phyloP scores from a whole-genome alignment of 2,888 invertebrate genomes.

The Hesperia comma region DNA sequence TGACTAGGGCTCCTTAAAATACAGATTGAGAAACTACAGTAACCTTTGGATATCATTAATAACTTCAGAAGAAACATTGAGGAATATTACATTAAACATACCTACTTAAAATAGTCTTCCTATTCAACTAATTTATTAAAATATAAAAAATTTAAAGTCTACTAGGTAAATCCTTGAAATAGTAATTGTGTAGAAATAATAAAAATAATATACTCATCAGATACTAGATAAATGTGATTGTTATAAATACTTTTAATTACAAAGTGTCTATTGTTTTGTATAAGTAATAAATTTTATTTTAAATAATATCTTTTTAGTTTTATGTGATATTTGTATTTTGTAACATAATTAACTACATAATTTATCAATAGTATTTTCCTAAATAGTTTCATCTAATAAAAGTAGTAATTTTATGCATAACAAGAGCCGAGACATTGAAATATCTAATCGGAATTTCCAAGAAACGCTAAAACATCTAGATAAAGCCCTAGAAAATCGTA shows the following conservation, averaged over 20 bases:
- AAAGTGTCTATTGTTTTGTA: no score
- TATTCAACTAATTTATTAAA: no score
- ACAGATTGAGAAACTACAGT: not conserved
- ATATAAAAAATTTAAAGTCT: no score
- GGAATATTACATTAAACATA: not conserved
- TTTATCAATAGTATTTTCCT: not conserved
- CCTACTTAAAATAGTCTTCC: not conserved
- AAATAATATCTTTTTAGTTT: no score
- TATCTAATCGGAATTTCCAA: not conserved
- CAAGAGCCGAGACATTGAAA: conserved; percentile 6
- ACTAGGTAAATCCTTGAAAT: no score
- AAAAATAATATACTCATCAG: no score
- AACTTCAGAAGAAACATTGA: not conserved
- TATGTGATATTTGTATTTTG: no score
- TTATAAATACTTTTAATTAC: no score
- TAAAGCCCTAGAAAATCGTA: conserved; percentile 19
- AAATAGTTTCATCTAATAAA: not conserved
- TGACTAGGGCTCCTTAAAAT: not conserved
- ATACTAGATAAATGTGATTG: no score
- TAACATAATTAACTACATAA: no score
- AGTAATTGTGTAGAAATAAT: no score
- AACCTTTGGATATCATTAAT: conserved; percentile 4
- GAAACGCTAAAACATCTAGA: conserved; percentile 19
- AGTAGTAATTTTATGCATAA: conserved; percentile 4
- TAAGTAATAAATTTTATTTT: no score